These are phyloP conservation scores for Zaprionus lineosus DNA, from an alignment of 2,888 invertebrate genomes.

Conservation along the genomic window DNA sequence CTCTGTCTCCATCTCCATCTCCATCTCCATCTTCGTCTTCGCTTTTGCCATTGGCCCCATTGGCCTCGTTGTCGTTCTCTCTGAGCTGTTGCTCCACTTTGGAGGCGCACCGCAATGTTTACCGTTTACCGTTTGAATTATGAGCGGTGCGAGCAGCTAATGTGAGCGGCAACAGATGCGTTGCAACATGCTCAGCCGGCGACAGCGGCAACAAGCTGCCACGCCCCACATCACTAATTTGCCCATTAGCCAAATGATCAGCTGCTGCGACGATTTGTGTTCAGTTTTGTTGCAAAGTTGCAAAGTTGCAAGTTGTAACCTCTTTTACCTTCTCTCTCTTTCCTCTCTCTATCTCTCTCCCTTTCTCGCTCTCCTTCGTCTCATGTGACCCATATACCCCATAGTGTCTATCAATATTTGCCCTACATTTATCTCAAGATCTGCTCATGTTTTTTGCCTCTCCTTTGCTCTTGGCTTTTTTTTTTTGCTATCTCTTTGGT, in stretches of 20 bases:
- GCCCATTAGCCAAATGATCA: conserved; percentile 44
- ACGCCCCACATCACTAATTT: conserved; percentile 33
- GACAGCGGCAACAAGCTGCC: conserved; percentile 36
- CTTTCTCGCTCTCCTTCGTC: not conserved
- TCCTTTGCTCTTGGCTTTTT: conserved; percentile 8
- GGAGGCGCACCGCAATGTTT: conserved; percentile 43
- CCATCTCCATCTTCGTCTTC: too few relatives aligned
- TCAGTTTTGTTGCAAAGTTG: not conserved
- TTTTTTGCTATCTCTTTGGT: conserved; percentile 12
- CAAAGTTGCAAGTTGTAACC: conserved; percentile 28
- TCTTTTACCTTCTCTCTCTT: too few relatives aligned
- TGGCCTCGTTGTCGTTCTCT: conserved; percentile 16
- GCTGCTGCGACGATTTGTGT: conserved; percentile 39
- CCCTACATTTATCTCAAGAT: conserved; percentile 15
- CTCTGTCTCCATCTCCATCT: conserved; percentile 13
- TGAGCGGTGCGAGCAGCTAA: conserved; percentile 31
- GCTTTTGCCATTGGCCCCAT: conserved; percentile 42
- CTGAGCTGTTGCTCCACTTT: conserved; percentile 42
- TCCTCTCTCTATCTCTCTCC: conserved; percentile 9
- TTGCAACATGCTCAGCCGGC: conserved; percentile 30
- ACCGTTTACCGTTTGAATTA: conserved; percentile 51
- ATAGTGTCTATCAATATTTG: conserved; percentile 41
- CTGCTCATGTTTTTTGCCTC: conserved; percentile 7
- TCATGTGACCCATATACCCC: not conserved
- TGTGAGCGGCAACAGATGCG: conserved; percentile 7